A percentile compares a stretch with the other conserved stretches of the same genome.
Evolutionary conservation across 23 tunicate genomes (phyloP).

Genomic region (Diplosoma virens): DNA sequence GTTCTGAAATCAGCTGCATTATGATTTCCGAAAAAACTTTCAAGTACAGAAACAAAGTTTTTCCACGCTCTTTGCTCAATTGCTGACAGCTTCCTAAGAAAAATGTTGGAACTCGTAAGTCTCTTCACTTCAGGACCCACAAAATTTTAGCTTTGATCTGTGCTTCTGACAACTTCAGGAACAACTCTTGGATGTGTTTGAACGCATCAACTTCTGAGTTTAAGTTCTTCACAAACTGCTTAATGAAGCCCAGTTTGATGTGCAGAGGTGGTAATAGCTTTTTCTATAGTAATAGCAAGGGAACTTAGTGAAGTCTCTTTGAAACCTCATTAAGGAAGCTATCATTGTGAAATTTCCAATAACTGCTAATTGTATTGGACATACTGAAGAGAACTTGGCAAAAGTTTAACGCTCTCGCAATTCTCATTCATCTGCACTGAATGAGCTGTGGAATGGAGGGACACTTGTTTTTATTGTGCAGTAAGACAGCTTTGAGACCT

Average conservation of each 20-base stretch:
- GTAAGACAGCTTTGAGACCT: conserved; percentile 36
- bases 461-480: conserved; percentile 45
- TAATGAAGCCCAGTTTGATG: conserved; percentile 27
- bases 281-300: conserved; percentile 27
- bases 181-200: conserved; percentile 37
- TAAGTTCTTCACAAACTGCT: conserved; percentile 35
- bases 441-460: conserved; percentile 38
- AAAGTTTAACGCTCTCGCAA: conserved; percentile 25
- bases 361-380: conserved; percentile 25
- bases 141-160: conserved; percentile 33
- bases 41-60: conserved; percentile 21
- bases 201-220: conserved; percentile 34
- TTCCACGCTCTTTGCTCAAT: conserved; percentile 36
- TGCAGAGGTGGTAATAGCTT: conserved; percentile 30
- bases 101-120: conserved; percentile 18
- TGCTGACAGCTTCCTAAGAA: conserved; percentile 27
- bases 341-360: conserved; percentile 41
- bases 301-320: conserved; percentile 21
- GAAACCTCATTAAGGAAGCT: conserved; percentile 30
- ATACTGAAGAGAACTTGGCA: conserved; percentile 20
- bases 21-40: conserved; percentile 30
- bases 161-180: conserved; percentile 30
- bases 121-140: conserved; percentile 42
- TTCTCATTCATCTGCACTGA: conserved; percentile 30
- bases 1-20: conserved; percentile 15